A percentile compares a stretch with the other conserved stretches of the same genome.
Evolutionary conservation across 1,140 invertebrate genomes (phyloP).

Genomic region (Solenopsis fugax): DNA sequence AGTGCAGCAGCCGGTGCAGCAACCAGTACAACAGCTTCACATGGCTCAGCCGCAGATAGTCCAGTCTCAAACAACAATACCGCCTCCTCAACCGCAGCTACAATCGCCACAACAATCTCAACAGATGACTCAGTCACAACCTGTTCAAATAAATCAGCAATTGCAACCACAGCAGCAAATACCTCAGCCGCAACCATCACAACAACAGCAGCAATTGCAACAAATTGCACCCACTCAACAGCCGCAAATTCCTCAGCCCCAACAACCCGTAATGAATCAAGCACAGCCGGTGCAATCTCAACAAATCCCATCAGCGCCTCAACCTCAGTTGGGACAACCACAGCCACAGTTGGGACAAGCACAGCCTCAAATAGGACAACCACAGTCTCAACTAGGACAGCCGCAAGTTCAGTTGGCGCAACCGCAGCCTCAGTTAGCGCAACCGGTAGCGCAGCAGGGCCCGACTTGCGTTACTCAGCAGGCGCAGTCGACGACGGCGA

Average conservation of each 20-base stretch:
- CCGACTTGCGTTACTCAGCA: conserved; percentile 77
- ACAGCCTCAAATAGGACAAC: conserved; percentile 66
- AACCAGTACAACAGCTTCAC: conserved; percentile 73
- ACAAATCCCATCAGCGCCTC: conserved; percentile 19
- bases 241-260: conserved; percentile 65
- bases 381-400: conserved; percentile 71
- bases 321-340: conserved; percentile 42
- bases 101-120: conserved; percentile 77
- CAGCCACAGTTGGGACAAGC: conserved; percentile 71
- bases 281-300: conserved; percentile 76
- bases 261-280: conserved; percentile 66
- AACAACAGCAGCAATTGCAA: conserved; percentile 69
- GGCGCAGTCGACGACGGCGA: conserved; percentile 56
- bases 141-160: conserved; percentile 62
- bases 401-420: conserved; percentile 66
- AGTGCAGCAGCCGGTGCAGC: conserved; percentile 58
- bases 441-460: conserved; percentile 70
- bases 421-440: conserved; percentile 69
- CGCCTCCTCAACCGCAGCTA: conserved; percentile 68
- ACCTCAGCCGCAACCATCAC: conserved; percentile 72
- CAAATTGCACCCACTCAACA: conserved; percentile 65
- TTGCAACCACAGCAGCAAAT: conserved; percentile 61
- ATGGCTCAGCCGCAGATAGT: conserved; percentile 75
- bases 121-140: conserved; percentile 67
- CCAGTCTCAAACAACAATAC: conserved; percentile 64